A percentile compares a stretch with the other conserved stretches of the same genome.
phyloP scores from a whole-genome alignment of 2,888 invertebrate genomes.

The Cyclophora punctaria region DNA sequence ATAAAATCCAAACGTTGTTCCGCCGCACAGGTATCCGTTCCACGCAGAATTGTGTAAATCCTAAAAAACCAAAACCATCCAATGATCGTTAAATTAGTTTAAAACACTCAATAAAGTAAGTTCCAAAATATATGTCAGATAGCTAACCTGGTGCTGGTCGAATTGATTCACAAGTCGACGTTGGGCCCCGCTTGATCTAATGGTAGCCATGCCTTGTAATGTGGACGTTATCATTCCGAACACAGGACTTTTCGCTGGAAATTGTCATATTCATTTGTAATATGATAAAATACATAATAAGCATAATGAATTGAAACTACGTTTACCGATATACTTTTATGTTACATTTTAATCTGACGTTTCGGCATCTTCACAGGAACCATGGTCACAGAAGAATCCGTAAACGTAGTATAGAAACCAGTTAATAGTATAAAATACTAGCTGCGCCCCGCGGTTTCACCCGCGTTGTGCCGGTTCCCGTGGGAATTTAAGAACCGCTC shows the following conservation, averaged over 20 bases:
- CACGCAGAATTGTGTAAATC: conserved; percentile 79
- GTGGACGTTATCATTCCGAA: conserved; percentile 85
- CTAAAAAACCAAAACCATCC: conserved; percentile 36
- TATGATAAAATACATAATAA: no score
- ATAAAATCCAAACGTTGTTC: conserved; percentile 78
- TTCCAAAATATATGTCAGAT: no score
- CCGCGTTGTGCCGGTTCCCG: no score
- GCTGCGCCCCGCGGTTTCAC: no score
- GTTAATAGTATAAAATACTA: background rate
- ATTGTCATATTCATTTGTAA: background rate
- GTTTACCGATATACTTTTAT: no score
- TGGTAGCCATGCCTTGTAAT: conserved; percentile 83
- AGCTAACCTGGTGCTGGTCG: conserved; percentile 69
- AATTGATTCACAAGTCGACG: conserved; percentile 77
- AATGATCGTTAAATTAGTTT: no score
- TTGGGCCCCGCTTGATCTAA: conserved; percentile 81
- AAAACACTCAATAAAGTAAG: no score
- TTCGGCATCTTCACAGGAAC: no score
- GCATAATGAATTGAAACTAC: no score
- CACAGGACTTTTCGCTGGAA: conserved; percentile 84
- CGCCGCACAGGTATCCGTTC: conserved; percentile 78
- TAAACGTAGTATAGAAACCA: background rate
- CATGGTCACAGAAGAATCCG: no score
- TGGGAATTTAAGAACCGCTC: no score
- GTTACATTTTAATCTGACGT: no score